Base-by-base conservation (phyloP, 2,113 vertebrate genomes). In the Cavia porcellus region DNA sequence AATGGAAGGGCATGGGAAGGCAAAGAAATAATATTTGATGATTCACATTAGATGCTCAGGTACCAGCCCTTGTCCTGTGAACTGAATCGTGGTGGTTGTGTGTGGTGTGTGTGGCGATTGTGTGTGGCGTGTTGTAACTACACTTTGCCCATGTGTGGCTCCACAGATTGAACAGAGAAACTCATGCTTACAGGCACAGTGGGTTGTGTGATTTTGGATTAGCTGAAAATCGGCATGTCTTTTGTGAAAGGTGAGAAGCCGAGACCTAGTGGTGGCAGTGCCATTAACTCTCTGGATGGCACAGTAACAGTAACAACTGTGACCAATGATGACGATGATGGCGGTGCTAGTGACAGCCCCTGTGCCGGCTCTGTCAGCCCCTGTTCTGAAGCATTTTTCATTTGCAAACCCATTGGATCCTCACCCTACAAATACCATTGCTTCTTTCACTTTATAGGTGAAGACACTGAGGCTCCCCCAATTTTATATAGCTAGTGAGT, bases 141-240 rank as follows among this genome's bases (percentile, higher is more conserved):
- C 8, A 35, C 89, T 97, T 96, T 95, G 84, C 14, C 45, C 35
- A 62, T 72, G 10, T 61, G 50, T 86, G 13, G 35, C 61, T 96
- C 13, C 86, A n/a, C 62, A 74, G 57, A 68, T 24, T 4, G 38
- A 90, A 68, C 12, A 81, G 88, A 95, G 55, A 96, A 90, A 79
- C 75, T 92, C 30, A 70, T 42, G 45, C 89, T 84, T 80, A 83
- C 62, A 38, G 38, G 22, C 24, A 95, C 17, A 38, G 8, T 35
- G 88, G 74, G 79, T 82, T 83, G 30, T 81, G 80, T 93, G 57
- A 95, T 86, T 97, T 91, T 19, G 70, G 42, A 68, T 95, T n/a
- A 68, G 35, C 52, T 86, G 45, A 92, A 93, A 83, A 77, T 45
- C 72, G 96, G 64, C 35, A 38, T 61, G 35, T 45, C 57, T 87